Percentiles rank a stretch among this genome's conserved stretches.
Conservation (phyloP, 1,140 invertebrate genomes). For the Listronotus oregonensis region DNA sequence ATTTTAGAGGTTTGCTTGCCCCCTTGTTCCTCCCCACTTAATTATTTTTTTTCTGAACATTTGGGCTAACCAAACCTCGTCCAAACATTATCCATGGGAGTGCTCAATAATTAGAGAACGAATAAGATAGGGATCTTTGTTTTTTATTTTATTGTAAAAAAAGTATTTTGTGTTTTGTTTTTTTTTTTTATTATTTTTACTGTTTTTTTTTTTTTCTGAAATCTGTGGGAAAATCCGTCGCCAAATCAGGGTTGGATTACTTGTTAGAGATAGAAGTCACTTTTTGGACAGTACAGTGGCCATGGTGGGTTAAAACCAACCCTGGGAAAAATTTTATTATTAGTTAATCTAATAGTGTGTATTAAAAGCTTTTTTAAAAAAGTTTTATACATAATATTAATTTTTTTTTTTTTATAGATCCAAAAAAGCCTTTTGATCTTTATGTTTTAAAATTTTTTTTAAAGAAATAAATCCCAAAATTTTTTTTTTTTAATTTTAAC, state of each 20-base stretch:
- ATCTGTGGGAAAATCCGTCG: conserved; percentile 27
- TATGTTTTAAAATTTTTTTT: background rate
- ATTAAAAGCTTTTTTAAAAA: conserved; percentile 52
- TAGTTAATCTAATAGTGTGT: conserved; percentile 36
- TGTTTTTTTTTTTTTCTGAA: conserved; percentile 22
- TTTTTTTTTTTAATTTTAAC: too few relatives aligned
- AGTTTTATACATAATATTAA: conserved; percentile 50
- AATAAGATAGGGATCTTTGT: conserved; percentile 26
- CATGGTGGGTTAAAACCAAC: conserved; percentile 18
- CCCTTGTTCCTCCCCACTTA: conserved; percentile 48
- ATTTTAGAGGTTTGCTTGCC: conserved; percentile 48
- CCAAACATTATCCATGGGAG: conserved; percentile 20
- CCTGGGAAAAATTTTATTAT: conserved; percentile 29
- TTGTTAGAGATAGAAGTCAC: conserved; percentile 1
- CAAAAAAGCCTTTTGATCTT: too few relatives aligned
- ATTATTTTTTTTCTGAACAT: conserved; percentile 44
- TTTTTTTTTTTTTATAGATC: conserved; percentile 1
- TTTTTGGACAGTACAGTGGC: conserved; percentile 13
- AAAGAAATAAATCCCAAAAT: too few relatives aligned
- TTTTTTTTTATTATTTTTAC: conserved; percentile 37
- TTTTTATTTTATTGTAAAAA: conserved; percentile 43
- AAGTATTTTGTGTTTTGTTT: conserved; percentile 40
- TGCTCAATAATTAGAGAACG: conserved; percentile 42
- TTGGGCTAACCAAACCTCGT: conserved; percentile 46
- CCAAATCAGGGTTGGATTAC: conserved; percentile 20